A percentile compares a stretch with the other conserved stretches of the same genome.
phyloP scores from a whole-genome alignment of 2,797 vertebrate species.

The Artibeus jamaicensis region DNA sequence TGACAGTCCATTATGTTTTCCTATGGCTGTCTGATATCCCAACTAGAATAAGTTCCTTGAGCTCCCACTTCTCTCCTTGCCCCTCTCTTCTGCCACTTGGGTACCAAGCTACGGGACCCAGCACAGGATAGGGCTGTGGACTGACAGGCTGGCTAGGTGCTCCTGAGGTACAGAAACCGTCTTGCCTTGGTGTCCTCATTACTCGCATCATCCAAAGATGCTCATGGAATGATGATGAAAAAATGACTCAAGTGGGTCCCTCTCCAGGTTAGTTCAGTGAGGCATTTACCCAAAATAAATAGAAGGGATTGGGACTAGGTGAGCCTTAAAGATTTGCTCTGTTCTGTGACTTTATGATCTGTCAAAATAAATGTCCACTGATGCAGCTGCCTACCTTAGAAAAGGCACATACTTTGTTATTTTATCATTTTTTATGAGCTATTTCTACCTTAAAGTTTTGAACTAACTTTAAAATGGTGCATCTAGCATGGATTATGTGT shows the following conservation, averaged over 20 bases:
- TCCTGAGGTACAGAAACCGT: too few relatives aligned
- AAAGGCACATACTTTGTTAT: neutral
- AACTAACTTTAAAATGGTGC: neutral
- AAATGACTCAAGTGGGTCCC: neutral
- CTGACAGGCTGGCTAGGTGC: neutral
- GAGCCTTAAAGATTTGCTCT: neutral
- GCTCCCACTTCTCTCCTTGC: too few relatives aligned
- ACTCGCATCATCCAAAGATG: neutral
- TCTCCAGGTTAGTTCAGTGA: neutral
- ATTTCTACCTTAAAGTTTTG: neutral
- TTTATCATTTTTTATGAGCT: neutral
- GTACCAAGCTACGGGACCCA: accelerated
- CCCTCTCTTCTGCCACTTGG: neutral
- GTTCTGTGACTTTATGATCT: neutral
- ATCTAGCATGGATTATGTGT: neutral
- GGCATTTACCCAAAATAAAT: neutral
- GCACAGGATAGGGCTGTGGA: neutral
- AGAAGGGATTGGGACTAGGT: neutral
- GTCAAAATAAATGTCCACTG: neutral
- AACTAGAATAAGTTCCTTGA: neutral
- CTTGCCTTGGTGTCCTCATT: neutral
- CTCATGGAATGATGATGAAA: neutral
- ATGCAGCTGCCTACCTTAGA: neutral
- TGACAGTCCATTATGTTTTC: neutral
- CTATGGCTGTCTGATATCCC: neutral